Evolutionary conservation across 2,113 vertebrate genomes (phyloP), one percentile per base, ranked within the genome.

Genomic region (Aramus guarauna): DNA sequence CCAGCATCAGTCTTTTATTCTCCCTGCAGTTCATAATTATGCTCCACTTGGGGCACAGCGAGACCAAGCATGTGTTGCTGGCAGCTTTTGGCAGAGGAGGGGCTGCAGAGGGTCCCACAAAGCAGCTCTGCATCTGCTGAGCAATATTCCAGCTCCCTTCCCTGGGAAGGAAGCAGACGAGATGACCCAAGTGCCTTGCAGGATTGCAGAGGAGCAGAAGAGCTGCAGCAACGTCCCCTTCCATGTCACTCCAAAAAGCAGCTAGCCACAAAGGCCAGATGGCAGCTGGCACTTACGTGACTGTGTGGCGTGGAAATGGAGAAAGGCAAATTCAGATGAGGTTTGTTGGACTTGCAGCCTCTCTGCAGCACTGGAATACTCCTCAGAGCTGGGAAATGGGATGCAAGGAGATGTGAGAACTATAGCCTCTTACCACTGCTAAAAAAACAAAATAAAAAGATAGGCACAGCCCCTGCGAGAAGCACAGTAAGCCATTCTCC

Each of bases 11-110:
- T 85, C 91, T 89, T 77, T 93, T 36, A 3, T 81, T 69, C 78
- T 85, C 94, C 39, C 45, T 55, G 11, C 48, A 90, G 86, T 45
- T 76, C 79, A 59, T 45, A 66, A 55, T 79, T 47, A 34, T 5
- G 27, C 22, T 84, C 6, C n/a, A 37, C 30, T 60, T 56, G 5
- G 32, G 69, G 69, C 47, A 63, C 34, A 92, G 71, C 37, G 55
- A 59, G 24, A 64, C 11, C 0, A 0, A 79, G 18, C 11, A 3
- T 0, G 4, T 6, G 74, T 12, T 30, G 45, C 41, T 12, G 24
- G 79, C 6, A 1, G 3, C 53, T 67, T 62, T 47, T 37, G 52
- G n/a, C n/a, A n/a, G n/a, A n/a, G 52, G 43, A 36, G 64, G 32
- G 68, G 94, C 21, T 43, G 36, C 50, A 64, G 63, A 69, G 17